These are phyloP conservation scores for Oncorhynchus kisutch DNA, from an alignment of 2,113 vertebrate species.

Conservation along the genomic window DNA sequence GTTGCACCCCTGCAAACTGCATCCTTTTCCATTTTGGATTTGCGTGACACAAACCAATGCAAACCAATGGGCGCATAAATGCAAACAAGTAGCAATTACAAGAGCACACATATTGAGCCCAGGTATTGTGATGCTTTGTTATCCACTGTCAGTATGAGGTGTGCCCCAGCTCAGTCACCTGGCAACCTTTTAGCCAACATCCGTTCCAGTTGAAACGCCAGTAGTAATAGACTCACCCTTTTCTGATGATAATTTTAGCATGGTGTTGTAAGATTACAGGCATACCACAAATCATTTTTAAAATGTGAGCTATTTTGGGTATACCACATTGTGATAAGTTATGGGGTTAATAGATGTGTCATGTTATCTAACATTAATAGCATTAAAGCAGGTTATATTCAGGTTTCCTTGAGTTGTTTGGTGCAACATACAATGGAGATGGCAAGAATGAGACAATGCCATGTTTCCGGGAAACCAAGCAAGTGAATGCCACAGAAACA, in stretches of 20 bases:
- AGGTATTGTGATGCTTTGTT: neutral
- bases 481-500: neutral
- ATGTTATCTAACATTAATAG: too few relatives aligned
- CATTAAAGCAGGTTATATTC: neutral
- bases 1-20: too few relatives aligned
- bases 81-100: constrained; percentile 7
- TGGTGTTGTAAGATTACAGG: too few relatives aligned
- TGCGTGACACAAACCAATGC: constrained; percentile 11
- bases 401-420: neutral
- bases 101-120: neutral
- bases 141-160: constrained; percentile 7
- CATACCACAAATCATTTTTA: too few relatives aligned
- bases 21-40: neutral
- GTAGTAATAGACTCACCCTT: neutral
- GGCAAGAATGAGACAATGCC: neutral
- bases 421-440: neutral
- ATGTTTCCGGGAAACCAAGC: neutral
- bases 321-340: too few relatives aligned
- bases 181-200: constrained; percentile 30
- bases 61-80: constrained; percentile 3
- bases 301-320: too few relatives aligned
- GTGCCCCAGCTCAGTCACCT: constrained; percentile 18
- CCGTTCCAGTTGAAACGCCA: constrained; percentile 27
- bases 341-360: too few relatives aligned
- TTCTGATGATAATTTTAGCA: too few relatives aligned